phyloP scores from a whole-genome alignment of 2,888 invertebrate genomes.

The Parthenolecanium corni region DNA sequence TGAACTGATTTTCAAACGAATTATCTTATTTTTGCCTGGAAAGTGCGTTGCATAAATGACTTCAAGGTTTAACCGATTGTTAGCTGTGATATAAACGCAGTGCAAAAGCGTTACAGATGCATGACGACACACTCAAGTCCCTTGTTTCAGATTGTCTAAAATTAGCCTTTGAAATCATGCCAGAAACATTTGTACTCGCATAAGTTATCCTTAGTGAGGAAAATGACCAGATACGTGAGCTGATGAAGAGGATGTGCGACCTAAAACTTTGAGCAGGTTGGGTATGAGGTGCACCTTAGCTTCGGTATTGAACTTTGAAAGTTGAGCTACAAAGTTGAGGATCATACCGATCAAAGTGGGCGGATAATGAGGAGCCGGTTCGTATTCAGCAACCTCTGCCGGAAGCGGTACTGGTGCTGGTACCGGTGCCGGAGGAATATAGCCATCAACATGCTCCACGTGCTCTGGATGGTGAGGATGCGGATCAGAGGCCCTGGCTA shows the following conservation, averaged over 20 bases:
- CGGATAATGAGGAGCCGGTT: background rate
- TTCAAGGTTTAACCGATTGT: too few relatives aligned
- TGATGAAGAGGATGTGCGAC: slow-evolving; percentile 9
- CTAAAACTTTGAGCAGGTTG: slow-evolving; percentile 13
- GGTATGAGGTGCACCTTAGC: slow-evolving; percentile 26
- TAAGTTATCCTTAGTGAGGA: too few relatives aligned
- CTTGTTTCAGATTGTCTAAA: too few relatives aligned
- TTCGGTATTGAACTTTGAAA: slow-evolving; percentile 26
- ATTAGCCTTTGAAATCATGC: too few relatives aligned
- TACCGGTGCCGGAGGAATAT: background rate
- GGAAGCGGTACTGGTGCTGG: background rate
- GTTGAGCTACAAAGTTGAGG: slow-evolving; percentile 12
- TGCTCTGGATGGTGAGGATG: background rate
- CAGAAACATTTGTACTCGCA: too few relatives aligned
- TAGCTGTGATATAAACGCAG: too few relatives aligned
- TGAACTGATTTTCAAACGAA: too few relatives aligned
- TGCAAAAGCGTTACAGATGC: too few relatives aligned
- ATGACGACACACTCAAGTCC: too few relatives aligned
- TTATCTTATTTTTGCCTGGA: too few relatives aligned
- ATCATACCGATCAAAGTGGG: slow-evolving; percentile 17
- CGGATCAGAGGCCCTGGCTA: slow-evolving; percentile 21
- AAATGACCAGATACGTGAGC: slow-evolving; percentile 17
- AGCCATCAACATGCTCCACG: background rate
- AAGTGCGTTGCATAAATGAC: too few relatives aligned
- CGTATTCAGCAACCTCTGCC: background rate